Evolutionary conservation across 2,113 vertebrate genomes (phyloP), one percentile per base, ranked within the genome.

Genomic region (Bambusicola thoracicus): DNA sequence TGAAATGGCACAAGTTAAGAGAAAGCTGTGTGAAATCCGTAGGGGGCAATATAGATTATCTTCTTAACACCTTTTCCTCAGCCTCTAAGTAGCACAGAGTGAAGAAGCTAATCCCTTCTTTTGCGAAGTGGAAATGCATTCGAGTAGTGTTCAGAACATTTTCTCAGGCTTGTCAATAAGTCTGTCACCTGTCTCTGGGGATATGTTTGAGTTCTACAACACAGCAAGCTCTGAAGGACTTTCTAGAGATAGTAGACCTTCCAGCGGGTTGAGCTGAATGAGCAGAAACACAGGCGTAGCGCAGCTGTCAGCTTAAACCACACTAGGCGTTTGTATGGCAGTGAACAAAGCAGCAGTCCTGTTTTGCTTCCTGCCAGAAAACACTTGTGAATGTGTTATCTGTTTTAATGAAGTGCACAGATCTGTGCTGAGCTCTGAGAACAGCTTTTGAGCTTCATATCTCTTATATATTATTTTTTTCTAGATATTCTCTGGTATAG

Each of bases 341-440:
- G 34, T 70, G 69, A 89, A 75, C 69, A 95, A 93, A 92, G 63
- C 74, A 93, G 65, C 68, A 83, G 13, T 63, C 43, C 80, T 58
- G 29, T 16, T 87, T 30, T 89, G 81, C 63, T 91, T 85, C 73
- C 78, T 90, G 80, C 56, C 91, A 92, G 69, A 95, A 92, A 92
- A 58, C 1, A 24, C 62, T 91, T 91, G 53, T 85, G 85, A 81
- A 41, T 85, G 38, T 74, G 18, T 85, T 92, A 72, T 38, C 41
- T 46, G 80, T 3, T 9, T 69, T 92, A 84, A 74, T 73, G 63
- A 92, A 66, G 66, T 77, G 27, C 46, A 41, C 19, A 72, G 49
- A 43, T 89, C 24, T 43, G 30, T 46, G 77, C 0, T 75, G 78
- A 70, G 65, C 53, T 81, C 59, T 85, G 66, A 59, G 86, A 91